These are phyloP conservation scores for Etia nguti DNA, from an alignment of 2,113 vertebrate genomes.

Conservation along the genomic window DNA sequence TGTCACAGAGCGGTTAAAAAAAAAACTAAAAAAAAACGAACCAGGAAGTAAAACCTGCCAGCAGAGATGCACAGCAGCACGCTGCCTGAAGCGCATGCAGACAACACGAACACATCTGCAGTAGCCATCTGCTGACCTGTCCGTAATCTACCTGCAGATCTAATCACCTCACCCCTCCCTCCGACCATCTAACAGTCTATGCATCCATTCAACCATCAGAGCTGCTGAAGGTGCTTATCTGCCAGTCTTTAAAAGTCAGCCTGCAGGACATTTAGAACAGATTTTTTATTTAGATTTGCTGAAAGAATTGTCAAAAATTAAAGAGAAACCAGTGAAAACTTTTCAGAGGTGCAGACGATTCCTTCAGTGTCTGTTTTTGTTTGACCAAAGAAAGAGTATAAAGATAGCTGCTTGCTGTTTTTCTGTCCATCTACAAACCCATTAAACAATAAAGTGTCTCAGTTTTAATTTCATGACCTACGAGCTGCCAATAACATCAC, in stretches of 20 bases:
- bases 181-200: background rate
- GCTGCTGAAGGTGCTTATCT: background rate
- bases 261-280: background rate
- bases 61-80: background rate
- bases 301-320: background rate
- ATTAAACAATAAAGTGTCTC: background rate
- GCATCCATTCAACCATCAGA: background rate
- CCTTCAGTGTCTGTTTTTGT: background rate
- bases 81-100: background rate
- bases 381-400: background rate
- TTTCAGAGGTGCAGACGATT: background rate
- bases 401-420: background rate
- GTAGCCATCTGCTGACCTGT: background rate
- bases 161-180: background rate
- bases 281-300: background rate
- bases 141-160: background rate
- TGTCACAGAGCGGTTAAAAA: constrained; percentile 1
- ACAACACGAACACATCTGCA: background rate
- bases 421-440: background rate
- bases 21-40: background rate
- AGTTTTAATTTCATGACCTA: background rate
- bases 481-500: background rate
- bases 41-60: constrained; percentile 45
- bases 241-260: background rate
- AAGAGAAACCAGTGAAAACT: background rate